A percentile compares a stretch with the other conserved stretches of the same genome.
phyloP scores from a whole-genome alignment of 2,888 invertebrate species.

The Aelia acuminata region DNA sequence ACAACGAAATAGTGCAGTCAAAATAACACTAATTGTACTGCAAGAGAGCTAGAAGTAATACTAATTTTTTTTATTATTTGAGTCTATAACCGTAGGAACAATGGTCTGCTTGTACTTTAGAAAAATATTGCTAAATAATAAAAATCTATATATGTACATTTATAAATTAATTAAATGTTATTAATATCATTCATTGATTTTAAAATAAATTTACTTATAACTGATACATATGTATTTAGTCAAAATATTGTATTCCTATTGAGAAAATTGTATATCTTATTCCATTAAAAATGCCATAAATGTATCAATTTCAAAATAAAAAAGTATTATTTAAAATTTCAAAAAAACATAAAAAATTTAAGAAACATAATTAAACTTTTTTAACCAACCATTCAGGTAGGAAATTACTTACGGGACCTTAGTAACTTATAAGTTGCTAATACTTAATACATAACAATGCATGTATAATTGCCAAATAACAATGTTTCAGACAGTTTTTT shows the following conservation, averaged over 20 bases:
- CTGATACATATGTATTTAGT: not conserved
- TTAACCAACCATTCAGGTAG: too few relatives aligned
- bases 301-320: not conserved
- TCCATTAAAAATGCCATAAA: not conserved
- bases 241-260: not conserved
- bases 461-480: not conserved
- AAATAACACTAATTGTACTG: not conserved
- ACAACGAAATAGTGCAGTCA: not conserved
- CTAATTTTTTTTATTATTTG: not conserved
- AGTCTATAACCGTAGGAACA: conserved; percentile 38
- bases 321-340: too few relatives aligned
- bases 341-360: not conserved
- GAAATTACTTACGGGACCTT: not conserved
- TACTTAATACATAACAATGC: not conserved
- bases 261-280: not conserved
- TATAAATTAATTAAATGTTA: not conserved
- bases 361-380: too few relatives aligned
- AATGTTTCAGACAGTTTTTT: not conserved
- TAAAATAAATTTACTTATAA: not conserved
- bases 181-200: not conserved
- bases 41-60: not conserved
- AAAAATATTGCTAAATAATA: conserved; percentile 42
- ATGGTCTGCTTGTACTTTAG: conserved; percentile 43
- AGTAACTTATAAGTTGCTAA: too few relatives aligned
- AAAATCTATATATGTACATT: conserved; percentile 19